Base-by-base conservation (phyloP, 2,888 invertebrate species). In the Andrena haemorrhoa region DNA sequence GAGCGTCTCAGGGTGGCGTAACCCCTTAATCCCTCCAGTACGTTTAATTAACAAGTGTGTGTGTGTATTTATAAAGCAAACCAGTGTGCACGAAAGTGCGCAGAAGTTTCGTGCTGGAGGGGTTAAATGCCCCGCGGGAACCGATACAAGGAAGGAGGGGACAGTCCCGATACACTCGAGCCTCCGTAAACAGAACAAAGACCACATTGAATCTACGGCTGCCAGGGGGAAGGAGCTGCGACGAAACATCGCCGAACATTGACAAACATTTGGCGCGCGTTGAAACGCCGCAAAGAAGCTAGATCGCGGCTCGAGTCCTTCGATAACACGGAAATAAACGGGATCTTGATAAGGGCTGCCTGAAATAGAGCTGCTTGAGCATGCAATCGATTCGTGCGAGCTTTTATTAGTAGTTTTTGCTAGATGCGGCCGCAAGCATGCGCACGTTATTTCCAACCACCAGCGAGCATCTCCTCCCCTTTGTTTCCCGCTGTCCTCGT, bases 341-440 rank as follows among this genome's bases (percentile, higher is more conserved):
- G 31, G 56, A 86, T 86, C 87, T 76, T 79, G 88, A 89, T 88
- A 82, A 68, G 47, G 29, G 8, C 41, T 60, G 89, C 89, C 78
- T 81, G 86, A 88, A 89, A 88, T 89, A 89, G 84, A 89, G 83
- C 74, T 73, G 86, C 86, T 88, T 82, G 85, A 74, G 86, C 87
- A 88, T 88, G 87, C 83, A 75, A 88, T 86, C 87, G 86, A 88
- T 88, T 88, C 71, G 70, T 64, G 75, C 63, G 75, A 70, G 85
- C 82, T 87, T 85, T 75, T 68, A 77, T 79, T 79, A 78, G 75
- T 78, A 63, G 53, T 66, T 29, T 63, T 56, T 51, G 77, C 65
- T 82, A 77, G 75, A 85, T 85, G 79, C 53, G 29, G 33, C 51
- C 66, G 58, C 29, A 75, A 81, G 88, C 83, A 85, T 85, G 85